These are phyloP conservation scores for Fistularia tabacaria DNA, from an alignment of 2,797 vertebrate species.

Conservation along the genomic window DNA sequence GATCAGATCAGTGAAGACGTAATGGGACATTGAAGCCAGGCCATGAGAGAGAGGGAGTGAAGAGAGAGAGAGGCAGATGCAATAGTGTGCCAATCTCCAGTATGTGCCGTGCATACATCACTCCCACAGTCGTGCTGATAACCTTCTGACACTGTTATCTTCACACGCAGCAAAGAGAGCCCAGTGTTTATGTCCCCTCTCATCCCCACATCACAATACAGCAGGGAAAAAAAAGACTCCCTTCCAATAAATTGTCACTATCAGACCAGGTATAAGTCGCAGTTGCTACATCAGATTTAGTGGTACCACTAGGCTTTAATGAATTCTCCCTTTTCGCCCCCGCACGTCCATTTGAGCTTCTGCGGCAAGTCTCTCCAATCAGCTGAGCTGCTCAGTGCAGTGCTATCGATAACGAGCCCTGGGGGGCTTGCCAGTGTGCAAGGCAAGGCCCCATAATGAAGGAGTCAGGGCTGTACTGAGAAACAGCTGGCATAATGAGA, in stretches of 20 bases:
- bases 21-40: constrained; percentile 6
- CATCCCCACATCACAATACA: constrained; percentile 44
- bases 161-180: constrained; percentile 17
- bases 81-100: constrained; percentile 10
- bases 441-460: constrained; percentile 47
- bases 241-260: constrained; percentile 52
- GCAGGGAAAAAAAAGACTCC: constrained; percentile 25
- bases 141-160: constrained; percentile 59
- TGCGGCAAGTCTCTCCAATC: constrained; percentile 36
- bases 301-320: constrained; percentile 53
- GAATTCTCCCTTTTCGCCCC: constrained; percentile 49
- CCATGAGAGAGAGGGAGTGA: constrained; percentile 14
- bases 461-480: constrained; percentile 35
- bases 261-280: constrained; percentile 48
- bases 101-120: constrained; percentile 50
- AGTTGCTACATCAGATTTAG: constrained; percentile 51
- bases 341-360: constrained; percentile 22
- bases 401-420: constrained; percentile 63
- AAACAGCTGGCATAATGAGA: constrained; percentile 57
- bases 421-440: constrained; percentile 35
- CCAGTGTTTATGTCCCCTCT: constrained; percentile 55
- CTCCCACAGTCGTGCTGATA: constrained; percentile 40
- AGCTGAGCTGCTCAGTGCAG: constrained; percentile 37
- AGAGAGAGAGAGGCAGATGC: not conserved
- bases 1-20: constrained; percentile 42